Base-by-base conservation (phyloP, 1,140 invertebrate species). In the Drosophila busckii region DNA sequence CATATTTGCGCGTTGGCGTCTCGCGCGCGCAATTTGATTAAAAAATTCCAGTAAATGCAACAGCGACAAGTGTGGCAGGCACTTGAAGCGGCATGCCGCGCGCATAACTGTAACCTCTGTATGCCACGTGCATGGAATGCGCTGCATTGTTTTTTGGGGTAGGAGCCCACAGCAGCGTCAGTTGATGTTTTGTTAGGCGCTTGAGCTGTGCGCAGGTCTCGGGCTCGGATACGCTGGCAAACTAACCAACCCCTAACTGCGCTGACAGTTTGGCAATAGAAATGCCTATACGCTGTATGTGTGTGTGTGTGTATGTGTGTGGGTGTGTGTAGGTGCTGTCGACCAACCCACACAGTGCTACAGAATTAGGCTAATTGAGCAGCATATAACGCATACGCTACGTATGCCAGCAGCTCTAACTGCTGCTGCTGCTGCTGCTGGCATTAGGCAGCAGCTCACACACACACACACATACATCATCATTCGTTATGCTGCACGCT, bases 41-140 rank as follows among this genome's bases (percentile, higher is more conserved):
- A 80, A 78, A 52, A 80, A 71, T 78, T 78, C 71, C 71, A 58
- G 29, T 34, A n/a, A n/a, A n/a, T n/a, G n/a, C n/a, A n/a, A n/a
- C n/a, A n/a, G n/a, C n/a, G 35, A 23, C 42, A 38, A 35, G 10
- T 37, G 49, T 44, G 25, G 13, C n/a, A n/a, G 38, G 35, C 44
- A 32, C 37, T 28, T 22, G 44, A 22, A 3, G 13, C 10, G 4
- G 45, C 37, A 38, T 37, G 42, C 42, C 42, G 16, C n/a, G 10
- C 15, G 38, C 52, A 49, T 68, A 53, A 42, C 50, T 49, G 59
- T 53, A 45, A n/a, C n/a, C 67, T 40, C 31, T 22, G 45, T 28
- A 26, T 31, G 64, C 52, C 68, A 70, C 68, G 68, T 70, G 67
- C 54, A 25, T 10, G 3, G 20, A 12, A n/a, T 44, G 52, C 23